Percentiles rank a stretch among this genome's conserved stretches.
These are phyloP conservation scores for Catharus ustulatus DNA, from an alignment of 2,797 vertebrate species.

Conservation along the genomic window DNA sequence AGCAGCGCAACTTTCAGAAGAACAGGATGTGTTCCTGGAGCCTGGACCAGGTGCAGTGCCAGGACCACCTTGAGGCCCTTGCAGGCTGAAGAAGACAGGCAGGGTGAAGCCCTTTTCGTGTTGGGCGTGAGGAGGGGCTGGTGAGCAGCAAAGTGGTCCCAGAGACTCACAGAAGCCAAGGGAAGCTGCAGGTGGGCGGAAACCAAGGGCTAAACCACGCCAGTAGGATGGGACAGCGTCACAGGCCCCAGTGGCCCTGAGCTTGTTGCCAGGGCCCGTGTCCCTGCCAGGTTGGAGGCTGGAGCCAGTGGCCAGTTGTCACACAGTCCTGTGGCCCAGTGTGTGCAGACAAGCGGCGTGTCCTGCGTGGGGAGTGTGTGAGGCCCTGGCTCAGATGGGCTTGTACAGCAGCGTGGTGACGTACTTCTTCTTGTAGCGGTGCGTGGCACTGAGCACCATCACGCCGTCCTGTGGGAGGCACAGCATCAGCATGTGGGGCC, in stretches of 20 bases:
- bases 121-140: neutral
- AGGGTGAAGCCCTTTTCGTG: neutral
- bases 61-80: neutral
- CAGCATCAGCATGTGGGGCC: fast-evolving
- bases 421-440: constrained; percentile 97
- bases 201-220: constrained; percentile 39
- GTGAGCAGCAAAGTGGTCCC: constrained; percentile 44
- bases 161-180: constrained; percentile 44
- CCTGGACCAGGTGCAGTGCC: neutral
- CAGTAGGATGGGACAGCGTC: neutral
- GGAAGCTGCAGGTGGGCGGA: constrained; percentile 2
- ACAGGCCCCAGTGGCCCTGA: neutral
- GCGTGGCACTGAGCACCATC: constrained; percentile 95
- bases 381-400: constrained; percentile 83
- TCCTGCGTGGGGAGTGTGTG: neutral
- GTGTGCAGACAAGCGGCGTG: constrained; percentile 42
- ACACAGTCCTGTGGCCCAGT: neutral
- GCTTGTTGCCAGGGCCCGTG: neutral
- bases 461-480: constrained; percentile 85
- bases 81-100: neutral
- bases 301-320: neutral
- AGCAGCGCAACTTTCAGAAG: neutral
- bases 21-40: neutral
- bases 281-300: neutral
- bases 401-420: constrained; percentile 95